Evolutionary conservation across 2,888 invertebrate genomes (phyloP).

Genomic region (Drosophila ezoana): DNA sequence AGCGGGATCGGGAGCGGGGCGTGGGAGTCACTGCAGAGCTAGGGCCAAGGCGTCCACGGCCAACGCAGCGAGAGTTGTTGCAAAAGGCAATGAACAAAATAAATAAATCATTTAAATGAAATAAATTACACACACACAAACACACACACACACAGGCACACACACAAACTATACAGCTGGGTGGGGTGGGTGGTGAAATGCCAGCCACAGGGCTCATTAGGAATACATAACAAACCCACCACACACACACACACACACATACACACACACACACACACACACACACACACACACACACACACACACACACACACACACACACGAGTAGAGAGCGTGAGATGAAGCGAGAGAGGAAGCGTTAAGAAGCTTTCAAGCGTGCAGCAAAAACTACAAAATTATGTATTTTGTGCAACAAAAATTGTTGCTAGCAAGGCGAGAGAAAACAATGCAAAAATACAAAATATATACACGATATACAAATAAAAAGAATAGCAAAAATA

Average conservation of each 20-base stretch:
- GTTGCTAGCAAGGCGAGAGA: conserved; percentile 20
- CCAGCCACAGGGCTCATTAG: conserved; percentile 70
- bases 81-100: conserved; percentile 73
- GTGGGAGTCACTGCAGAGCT: not conserved
- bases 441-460: conserved; percentile 14
- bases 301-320: conserved; percentile 2
- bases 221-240: conserved; percentile 55
- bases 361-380: conserved; percentile 3
- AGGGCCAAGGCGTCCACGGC: conserved; percentile 15
- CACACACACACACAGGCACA: conserved; percentile 2
- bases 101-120: conserved; percentile 80
- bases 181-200: not conserved
- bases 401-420: conserved; percentile 18
- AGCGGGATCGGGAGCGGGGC: not conserved
- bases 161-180: not conserved
- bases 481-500: not conserved
- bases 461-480: not conserved
- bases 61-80: conserved; percentile 44
- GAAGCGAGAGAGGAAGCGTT: not conserved
- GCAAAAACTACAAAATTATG: conserved; percentile 10
- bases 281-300: not conserved
- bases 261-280: not conserved
- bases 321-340: not conserved
- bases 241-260: conserved; percentile 1
- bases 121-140: conserved; percentile 57